A percentile compares a stretch with the other conserved stretches of the same genome.
Evolutionary conservation across 2,888 invertebrate genomes (phyloP).

Genomic region (Lathronympha strigana): DNA sequence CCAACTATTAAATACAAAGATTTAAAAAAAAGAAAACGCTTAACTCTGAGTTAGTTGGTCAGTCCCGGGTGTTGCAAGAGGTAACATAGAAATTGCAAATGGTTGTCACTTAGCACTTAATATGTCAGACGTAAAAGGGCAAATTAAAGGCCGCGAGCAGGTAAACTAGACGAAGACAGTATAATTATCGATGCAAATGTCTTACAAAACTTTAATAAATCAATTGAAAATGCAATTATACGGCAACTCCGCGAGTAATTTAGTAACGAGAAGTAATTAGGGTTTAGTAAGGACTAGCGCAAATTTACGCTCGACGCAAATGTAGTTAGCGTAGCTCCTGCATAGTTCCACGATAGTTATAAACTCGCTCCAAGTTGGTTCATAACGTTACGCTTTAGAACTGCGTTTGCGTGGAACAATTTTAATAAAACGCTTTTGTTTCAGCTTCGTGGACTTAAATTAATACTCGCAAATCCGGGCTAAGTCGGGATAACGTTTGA

Average conservation of each 20-base stretch:
- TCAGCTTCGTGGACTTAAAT: constrained; percentile 29
- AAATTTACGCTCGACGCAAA: constrained; percentile 58
- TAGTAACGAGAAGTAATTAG: constrained; percentile 55
- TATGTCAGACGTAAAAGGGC: background rate
- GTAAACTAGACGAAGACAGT: constrained; percentile 26
- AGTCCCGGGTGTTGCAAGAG: no score
- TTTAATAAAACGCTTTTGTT: constrained; percentile 41
- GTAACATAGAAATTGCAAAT: background rate
- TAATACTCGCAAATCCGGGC: constrained; percentile 40
- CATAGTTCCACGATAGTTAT: constrained; percentile 53
- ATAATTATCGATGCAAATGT: constrained; percentile 50
- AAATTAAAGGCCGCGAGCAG: background rate
- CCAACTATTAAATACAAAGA: no score
- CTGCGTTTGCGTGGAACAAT: constrained; percentile 36
- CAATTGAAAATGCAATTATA: constrained; percentile 52
- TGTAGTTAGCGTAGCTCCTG: constrained; percentile 54
- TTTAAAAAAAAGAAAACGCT: no score
- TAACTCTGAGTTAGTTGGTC: no score
- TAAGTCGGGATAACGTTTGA: constrained; percentile 33
- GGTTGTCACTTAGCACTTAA: background rate
- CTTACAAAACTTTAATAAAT: constrained; percentile 46
- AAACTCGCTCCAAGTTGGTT: constrained; percentile 28
- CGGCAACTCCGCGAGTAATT: constrained; percentile 54
- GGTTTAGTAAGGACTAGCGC: constrained; percentile 47
- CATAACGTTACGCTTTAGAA: constrained; percentile 38